Conservation (phyloP, 2,888 invertebrate species). For the Labia minor region DNA sequence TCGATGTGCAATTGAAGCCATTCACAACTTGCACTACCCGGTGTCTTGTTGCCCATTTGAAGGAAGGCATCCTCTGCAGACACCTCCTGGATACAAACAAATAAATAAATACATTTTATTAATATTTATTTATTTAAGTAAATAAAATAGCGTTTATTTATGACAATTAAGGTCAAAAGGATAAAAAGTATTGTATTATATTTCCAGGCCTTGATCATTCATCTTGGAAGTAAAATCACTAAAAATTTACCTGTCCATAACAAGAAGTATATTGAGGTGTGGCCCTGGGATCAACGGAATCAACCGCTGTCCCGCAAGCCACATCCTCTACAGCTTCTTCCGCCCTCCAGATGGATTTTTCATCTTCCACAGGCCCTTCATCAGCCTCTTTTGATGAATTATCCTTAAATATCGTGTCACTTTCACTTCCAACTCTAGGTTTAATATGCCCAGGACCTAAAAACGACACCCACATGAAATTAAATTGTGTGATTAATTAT, state of each 20-base stretch:
- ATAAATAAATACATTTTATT: no score
- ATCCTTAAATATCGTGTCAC: background rate
- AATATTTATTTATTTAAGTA: no score
- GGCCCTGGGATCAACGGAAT: background rate
- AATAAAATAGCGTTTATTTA: no score
- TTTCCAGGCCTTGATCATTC: no score
- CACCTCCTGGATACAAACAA: constrained; percentile 50
- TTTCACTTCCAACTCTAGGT: background rate
- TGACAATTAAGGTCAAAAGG: no score
- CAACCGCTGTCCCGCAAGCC: background rate
- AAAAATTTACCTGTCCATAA: background rate
- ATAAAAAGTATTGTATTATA: no score
- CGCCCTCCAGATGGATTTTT: background rate
- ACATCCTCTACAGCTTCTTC: background rate
- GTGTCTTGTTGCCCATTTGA: constrained; percentile 70
- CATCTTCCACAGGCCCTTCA: background rate
- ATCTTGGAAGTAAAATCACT: background rate
- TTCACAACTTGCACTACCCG: constrained; percentile 73
- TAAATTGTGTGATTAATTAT: no score
- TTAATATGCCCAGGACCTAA: background rate
- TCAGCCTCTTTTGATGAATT: background rate
- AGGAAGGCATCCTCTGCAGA: constrained; percentile 76
- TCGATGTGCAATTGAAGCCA: constrained; percentile 68
- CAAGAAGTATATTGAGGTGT: background rate
- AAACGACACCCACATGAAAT: background rate